phyloP scores from a whole-genome alignment of 37 sponge, comb jelly and placozoan species.

The Cladorhizidae sp. region DNA sequence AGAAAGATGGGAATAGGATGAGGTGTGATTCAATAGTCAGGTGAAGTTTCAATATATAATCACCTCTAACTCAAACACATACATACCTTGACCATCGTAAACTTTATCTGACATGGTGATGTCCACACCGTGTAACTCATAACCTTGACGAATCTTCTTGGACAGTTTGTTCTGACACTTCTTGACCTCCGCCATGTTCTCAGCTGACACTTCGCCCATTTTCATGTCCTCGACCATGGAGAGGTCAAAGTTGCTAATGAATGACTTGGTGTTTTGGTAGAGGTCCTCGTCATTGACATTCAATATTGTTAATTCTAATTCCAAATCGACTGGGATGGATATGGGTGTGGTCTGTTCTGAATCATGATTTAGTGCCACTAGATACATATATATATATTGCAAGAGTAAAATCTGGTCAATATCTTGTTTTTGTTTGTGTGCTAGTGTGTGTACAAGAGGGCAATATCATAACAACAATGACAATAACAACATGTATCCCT shows the following conservation, averaged over 20 bases:
- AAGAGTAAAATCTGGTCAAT: too few species aligned
- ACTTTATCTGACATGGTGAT: slow-evolving; percentile 8
- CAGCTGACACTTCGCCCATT: too few species aligned
- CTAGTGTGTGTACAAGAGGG: too few species aligned
- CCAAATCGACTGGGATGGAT: slow-evolving; percentile 18
- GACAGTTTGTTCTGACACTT: not conserved
- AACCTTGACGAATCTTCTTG: slow-evolving; percentile 2
- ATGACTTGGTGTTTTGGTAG: slow-evolving; percentile 14
- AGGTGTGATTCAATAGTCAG: too few species aligned
- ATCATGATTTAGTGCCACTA: not conserved
- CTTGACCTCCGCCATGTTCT: not conserved
- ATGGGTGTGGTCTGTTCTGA: slow-evolving; percentile 1
- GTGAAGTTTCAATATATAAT: too few species aligned
- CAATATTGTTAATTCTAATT: slow-evolving; percentile 21
- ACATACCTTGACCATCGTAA: slow-evolving; percentile 29
- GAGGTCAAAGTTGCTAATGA: slow-evolving; percentile 30
- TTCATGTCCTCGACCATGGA: slow-evolving; percentile 18
- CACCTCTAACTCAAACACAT: not conserved
- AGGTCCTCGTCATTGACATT: slow-evolving; percentile 13
- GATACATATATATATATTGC: too few species aligned
- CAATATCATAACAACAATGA: too few species aligned
- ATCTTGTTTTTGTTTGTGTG: too few species aligned
- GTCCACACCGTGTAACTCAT: slow-evolving; percentile 16
- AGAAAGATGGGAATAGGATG: too few species aligned
- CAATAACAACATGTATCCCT: too few species aligned